A percentile compares a stretch with the other conserved stretches of the same genome.
Conservation (phyloP, 1,140 invertebrate species). For the Ceratina calcarata region DNA sequence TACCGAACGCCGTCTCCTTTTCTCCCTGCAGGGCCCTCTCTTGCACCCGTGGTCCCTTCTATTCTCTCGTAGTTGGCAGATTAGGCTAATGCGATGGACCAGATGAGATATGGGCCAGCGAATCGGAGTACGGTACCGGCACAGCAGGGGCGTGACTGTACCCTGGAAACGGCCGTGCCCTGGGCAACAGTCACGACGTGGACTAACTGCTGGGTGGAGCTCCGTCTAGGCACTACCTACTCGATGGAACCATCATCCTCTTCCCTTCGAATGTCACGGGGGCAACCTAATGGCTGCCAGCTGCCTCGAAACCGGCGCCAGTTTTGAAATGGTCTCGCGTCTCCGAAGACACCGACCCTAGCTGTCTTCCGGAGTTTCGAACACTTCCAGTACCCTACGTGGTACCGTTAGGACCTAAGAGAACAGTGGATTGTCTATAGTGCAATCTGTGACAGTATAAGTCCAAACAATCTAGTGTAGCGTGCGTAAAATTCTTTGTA, state of each 20-base stretch:
- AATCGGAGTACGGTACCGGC: conserved; percentile 76
- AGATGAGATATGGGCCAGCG: conserved; percentile 80
- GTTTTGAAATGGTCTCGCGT: conserved; percentile 67
- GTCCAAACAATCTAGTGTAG: no score
- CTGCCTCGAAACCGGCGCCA: conserved; percentile 71
- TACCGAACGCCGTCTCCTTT: not conserved
- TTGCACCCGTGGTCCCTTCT: conserved; percentile 16
- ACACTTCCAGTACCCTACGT: no score
- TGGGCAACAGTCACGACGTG: conserved; percentile 77
- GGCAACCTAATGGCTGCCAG: conserved; percentile 75
- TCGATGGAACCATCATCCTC: conserved; percentile 79
- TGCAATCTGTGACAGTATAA: not conserved
- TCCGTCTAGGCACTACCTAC: conserved; percentile 79
- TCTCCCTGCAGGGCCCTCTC: not conserved
- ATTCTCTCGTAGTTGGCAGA: conserved; percentile 68
- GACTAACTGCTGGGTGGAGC: conserved; percentile 80
- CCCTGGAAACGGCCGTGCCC: conserved; percentile 78
- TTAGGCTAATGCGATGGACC: conserved; percentile 79
- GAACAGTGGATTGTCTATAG: no score
- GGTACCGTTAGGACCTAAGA: not conserved
- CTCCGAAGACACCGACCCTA: not conserved
- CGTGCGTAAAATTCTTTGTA: not conserved
- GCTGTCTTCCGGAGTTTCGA: not conserved
- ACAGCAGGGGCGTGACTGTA: conserved; percentile 78
- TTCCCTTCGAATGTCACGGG: conserved; percentile 70